Evolutionary conservation across 2,888 invertebrate species (phyloP), one percentile per base, ranked within the genome.

Genomic region (Drosophila pegasa): DNA sequence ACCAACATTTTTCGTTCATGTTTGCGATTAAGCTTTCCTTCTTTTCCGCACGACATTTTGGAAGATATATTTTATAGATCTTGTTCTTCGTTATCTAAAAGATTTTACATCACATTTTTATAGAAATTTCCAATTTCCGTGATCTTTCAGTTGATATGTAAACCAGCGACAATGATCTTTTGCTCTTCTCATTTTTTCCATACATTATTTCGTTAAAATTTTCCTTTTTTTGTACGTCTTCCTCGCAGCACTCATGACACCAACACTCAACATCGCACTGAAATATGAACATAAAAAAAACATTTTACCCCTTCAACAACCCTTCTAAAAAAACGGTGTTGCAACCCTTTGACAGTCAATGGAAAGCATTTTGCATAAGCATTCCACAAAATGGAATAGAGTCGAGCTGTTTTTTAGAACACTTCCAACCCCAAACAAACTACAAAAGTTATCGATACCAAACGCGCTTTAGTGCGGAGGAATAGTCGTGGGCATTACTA

Each of bases 281-380:
- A 86, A 50, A 6, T 25, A 5, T 14, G 4, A 0, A 0, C 5
- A 1, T 56, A 35, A 76, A 83, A 76, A 83, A 73, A 83, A 74
- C 12, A 22, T 25, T 7, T 10, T 20, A 37, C 7, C 35, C 35
- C 54, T 27, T 29, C 3, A 63, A 3, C 83, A 73, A 88, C 84
- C 89, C 87, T 73, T 45, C 33, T 27, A 71, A 74, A 80, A 83
- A 86, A 83, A 0, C 41, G 22, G 16, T 2, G 5, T 40, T 71
- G 60, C 87, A 88, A 85, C 84, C 89, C 84, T 84, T 88, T 81
- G 31, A n/a, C 52, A 71, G 75, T 66, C 75, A 71, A 18, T 58
- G 22, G 27, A 5, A 6, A 2, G 5, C 38, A 40, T 59, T 87
- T 87, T 86, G 76, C 78, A 87, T 89, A 76, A 25, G 22, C 43